Base-by-base conservation (phyloP, 2,797 vertebrate genomes). In the Miopithecus talapoin region DNA sequence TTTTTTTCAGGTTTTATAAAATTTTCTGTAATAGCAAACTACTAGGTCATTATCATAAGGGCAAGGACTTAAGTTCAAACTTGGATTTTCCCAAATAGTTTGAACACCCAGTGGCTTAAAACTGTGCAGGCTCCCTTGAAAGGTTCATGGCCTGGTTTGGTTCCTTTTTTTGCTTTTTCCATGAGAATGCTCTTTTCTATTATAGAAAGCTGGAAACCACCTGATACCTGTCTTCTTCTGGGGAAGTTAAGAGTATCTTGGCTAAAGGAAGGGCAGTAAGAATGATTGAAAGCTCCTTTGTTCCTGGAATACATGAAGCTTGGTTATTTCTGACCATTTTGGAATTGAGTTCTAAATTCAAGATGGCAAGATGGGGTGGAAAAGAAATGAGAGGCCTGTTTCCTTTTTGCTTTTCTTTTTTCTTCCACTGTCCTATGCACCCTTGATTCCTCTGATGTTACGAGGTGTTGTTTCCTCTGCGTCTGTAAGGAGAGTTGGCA, bases 201-300 rank as follows among this genome's bases (percentile, higher is more conserved):
- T 59, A 39, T 26, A 86, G 93, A 90, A 88, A 81, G 50, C 39
- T 43, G 9, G 8, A 75, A 95, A 43, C 81, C 28, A 28, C 48
- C 68, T 43, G 55, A 53, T 30, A 48, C 30, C 30, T 61, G 41
- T 91, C 57, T 76, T 80, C 70, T 57, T 83, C 43, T 43, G 7
- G 2, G 90, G 19, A 97, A 79, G 59, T 84, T 50, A 68, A 68
- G 64, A 68, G 64, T n/a, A n/a, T 91, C 91, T 61, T 76, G 64
- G 46, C 26, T 76, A 46, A 85, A 92, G 59, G 43, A n/a, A 87
- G 75, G 41, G 46, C 43, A 43, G 0, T n/a, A 89, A 48, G 48
- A 53, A 50, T 46, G 21, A 48, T 16, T 79, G 33, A 72, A 53
- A 85, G 28, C 11, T 19, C 36, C 86, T 48, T 85, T 87, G 13